These are phyloP conservation scores for Standfussiana lucernea DNA, from an alignment of 2,888 invertebrate species.

Conservation along the genomic window DNA sequence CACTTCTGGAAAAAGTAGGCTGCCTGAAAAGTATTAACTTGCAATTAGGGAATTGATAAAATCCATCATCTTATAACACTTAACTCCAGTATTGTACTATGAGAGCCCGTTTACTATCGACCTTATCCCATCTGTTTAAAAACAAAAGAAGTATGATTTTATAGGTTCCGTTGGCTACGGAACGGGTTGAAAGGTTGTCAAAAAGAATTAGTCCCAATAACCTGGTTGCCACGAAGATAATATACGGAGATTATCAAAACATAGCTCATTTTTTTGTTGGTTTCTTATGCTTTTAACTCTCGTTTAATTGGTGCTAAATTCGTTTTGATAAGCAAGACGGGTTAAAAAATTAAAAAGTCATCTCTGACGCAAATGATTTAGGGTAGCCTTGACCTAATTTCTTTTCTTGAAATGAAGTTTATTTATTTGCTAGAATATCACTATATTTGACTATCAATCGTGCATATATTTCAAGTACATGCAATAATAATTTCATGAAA, in stretches of 20 bases:
- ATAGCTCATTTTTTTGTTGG: not conserved
- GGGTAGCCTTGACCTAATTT: no score
- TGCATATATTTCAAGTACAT: no score
- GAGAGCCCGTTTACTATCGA: not conserved
- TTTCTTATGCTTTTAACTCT: not conserved
- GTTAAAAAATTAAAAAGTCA: not conserved
- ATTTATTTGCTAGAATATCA: no score
- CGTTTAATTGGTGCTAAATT: not conserved
- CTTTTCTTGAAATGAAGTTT: no score
- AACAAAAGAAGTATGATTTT: not conserved
- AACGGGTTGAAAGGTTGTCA: not conserved
- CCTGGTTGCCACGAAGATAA: not conserved
- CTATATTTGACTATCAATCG: no score
- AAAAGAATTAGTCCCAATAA: not conserved
- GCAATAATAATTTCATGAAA: no score
- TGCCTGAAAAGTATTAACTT: conserved; percentile 30
- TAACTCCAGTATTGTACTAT: conserved; percentile 31
- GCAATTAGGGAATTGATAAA: conserved; percentile 58
- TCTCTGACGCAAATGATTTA: not conserved
- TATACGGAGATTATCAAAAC: not conserved
- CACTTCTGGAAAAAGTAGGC: conserved; percentile 13
- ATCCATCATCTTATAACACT: conserved; percentile 43
- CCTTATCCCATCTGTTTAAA: not conserved
- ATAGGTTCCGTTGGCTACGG: no score
- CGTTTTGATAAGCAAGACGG: not conserved